Base-by-base conservation (phyloP, 2,797 vertebrate genomes). In the Phylloscopus collybita region DNA sequence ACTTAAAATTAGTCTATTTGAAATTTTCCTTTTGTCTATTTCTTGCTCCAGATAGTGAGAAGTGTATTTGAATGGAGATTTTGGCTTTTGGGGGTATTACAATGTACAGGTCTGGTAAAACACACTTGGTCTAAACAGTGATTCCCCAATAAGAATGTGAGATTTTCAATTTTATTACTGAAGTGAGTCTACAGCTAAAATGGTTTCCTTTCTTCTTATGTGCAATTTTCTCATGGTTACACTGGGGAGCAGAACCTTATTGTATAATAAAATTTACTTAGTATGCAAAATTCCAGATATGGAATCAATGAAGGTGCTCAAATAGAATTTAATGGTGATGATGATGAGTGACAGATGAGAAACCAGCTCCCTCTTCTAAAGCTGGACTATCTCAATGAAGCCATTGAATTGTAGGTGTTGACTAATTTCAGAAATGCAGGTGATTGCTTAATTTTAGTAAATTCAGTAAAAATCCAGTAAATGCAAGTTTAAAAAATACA, bases 221-320 rank as follows among this genome's bases (percentile, higher is more conserved):
- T 69, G 42, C 50, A 84, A 61, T 91, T 88, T 90, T 93, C 47
- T 93, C 11, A n/a, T 18, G 20, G 49, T 91, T 86, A 83, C 47
- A 83, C 26, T 40, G 82, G n/a, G 69, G 51, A 91, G 62, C 40
- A 95, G 62, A 86, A 88, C 70, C 40, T 76, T 51, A 84, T 88
- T 92, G 67, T 79, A 29, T 56, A 86, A 93, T 36, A 75, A 70
- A 86, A 87, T 79, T 65, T 56, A 82, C 61, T 88, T 83, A 67
- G 32, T 49, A 89, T 80, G 25, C 56, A 94, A 45, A 87, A 92
- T 80, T 92, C n/a, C 73, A 93, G 61, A 76, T 83, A 65, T 64
- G 29, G 79, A 76, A 80, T 89, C 75, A 91, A 36, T 62, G 54
- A 90, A 89, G 32, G 34, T 78, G 36, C 54, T 92, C 44, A 73